Percentiles rank a stretch among this genome's conserved stretches.
These are phyloP conservation scores for Athalia cordata DNA, from an alignment of 2,888 invertebrate species.

Conservation along the genomic window DNA sequence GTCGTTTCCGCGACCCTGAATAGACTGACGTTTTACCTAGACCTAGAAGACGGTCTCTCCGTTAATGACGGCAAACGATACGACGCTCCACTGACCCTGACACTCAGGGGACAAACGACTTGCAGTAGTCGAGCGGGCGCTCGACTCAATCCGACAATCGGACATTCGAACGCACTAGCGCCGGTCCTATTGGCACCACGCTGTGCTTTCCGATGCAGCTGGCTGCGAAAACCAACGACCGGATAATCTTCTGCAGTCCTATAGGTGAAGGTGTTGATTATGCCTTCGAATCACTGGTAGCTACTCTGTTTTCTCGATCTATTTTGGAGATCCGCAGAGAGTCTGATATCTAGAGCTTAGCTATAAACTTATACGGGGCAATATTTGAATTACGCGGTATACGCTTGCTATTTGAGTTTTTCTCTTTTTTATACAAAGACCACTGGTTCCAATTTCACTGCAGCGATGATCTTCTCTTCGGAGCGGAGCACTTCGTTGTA, in stretches of 20 bases:
- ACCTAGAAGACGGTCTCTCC: slow-evolving; percentile 20
- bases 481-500: not conserved
- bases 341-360: too few relatives aligned
- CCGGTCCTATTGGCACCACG: slow-evolving; percentile 39
- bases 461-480: not conserved
- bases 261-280: not conserved
- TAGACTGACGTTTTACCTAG: not conserved
- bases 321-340: too few relatives aligned
- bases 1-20: not conserved
- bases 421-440: not conserved
- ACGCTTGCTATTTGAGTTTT: not conserved
- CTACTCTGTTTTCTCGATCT: too few relatives aligned
- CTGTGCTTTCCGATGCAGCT: slow-evolving; percentile 3
- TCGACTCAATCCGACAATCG: slow-evolving; percentile 43
- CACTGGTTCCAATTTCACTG: not conserved
- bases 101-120: slow-evolving; percentile 37
- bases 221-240: slow-evolving; percentile 1
- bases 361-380: too few relatives aligned
- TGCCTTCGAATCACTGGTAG: too few relatives aligned
- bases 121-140: slow-evolving; percentile 35
- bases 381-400: too few relatives aligned
- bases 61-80: slow-evolving; percentile 11
- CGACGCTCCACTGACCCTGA: slow-evolving; percentile 44
- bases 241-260: not conserved
- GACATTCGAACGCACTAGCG: slow-evolving; percentile 40